These are phyloP conservation scores for Leptinotarsa haldemani DNA, from an alignment of 2,888 invertebrate species.

Conservation along the genomic window DNA sequence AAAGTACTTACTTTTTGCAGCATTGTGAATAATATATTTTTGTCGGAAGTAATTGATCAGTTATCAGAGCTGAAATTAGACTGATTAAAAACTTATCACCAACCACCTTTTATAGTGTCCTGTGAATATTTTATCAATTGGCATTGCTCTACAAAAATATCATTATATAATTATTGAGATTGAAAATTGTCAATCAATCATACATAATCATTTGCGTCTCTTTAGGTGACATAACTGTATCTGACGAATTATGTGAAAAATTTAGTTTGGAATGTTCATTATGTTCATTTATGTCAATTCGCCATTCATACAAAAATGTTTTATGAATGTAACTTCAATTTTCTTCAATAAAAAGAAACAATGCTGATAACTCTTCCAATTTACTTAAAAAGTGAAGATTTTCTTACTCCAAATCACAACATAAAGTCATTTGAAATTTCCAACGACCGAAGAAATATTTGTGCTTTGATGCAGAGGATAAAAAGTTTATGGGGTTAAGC, in stretches of 20 bases:
- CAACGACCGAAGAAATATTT: no score
- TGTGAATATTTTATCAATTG: not conserved
- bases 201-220: not conserved
- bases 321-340: no score
- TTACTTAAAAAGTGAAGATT: no score
- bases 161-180: not conserved
- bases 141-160: slow-evolving; percentile 27
- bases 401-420: no score
- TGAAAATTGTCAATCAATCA: not conserved
- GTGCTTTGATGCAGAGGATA: no score
- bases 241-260: not conserved
- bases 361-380: no score
- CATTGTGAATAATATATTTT: not conserved
- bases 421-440: no score
- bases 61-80: not conserved
- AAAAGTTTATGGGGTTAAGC: no score
- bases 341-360: no score
- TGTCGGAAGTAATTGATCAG: not conserved
- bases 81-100: not conserved
- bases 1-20: not conserved
- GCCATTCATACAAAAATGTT: no score
- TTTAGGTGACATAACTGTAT: not conserved
- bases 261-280: not conserved
- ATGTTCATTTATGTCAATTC: not conserved
- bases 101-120: not conserved